Evolutionary conservation across 2,888 invertebrate genomes (phyloP), one percentile per base, ranked within the genome.

Genomic region (Conomelus anceps): DNA sequence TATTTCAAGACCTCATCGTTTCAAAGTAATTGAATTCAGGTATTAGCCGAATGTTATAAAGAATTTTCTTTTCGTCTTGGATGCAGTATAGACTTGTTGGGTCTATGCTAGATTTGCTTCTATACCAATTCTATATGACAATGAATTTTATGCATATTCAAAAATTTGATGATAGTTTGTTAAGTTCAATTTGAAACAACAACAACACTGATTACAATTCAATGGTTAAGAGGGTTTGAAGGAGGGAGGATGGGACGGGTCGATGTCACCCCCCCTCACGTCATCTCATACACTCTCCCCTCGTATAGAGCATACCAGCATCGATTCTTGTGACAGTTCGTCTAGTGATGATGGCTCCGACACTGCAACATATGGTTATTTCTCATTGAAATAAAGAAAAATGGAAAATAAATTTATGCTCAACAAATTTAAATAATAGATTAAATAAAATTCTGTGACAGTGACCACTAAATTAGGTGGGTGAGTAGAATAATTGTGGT

Each of bases 301-400:
- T 88, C 92, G 87, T 92, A 93, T 92, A 20, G 92, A 92, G 90
- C 92, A 92, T 91, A 92, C 96, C 93, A 97, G 96, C 91, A 96
- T 96, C n/a, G 97, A 97, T 92, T 97, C 97, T 93, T 97, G 97
- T 0, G 97, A 97, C 85, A 97, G 94, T 93, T 97, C 97, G 94
- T 97, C 97, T 95, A 97, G 95, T 89, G 97, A 96, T 91, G 97
- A 96, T 91, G 97, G 96, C 93, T 97, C 97, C 95, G 95, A 93
- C 94, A 92, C 92, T 92, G 90, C 11, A 91, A 91, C 85, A 85
- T n/a, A 63, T 0, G n/a, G 3, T 63, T 0, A 63, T 3, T 9
- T 63, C 63, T n/a, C 63, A 63, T 17, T 63, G 20, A 63, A n/a
- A 63, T n/a, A 1, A 1, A 20, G 3, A 1, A 3, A 63, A 20